A percentile compares a stretch with the other conserved stretches of the same genome.
phyloP scores from a whole-genome alignment of 2,888 invertebrate genomes.

The Limulus polyphemus region DNA sequence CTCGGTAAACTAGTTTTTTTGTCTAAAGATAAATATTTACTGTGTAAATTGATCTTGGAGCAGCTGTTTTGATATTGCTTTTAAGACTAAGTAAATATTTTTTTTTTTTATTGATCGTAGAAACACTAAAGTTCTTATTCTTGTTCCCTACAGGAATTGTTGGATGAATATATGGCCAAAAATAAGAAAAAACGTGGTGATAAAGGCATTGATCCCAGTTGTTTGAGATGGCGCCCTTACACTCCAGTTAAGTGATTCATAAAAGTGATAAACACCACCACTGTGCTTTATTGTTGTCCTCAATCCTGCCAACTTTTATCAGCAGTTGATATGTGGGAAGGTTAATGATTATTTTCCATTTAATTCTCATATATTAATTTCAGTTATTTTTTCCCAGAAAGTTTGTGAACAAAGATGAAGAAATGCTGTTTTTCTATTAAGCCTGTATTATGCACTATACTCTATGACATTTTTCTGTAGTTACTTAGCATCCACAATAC shows the following conservation, averaged over 20 bases:
- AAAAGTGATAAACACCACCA: too few relatives aligned
- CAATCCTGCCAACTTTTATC: too few relatives aligned
- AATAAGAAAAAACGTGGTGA: slow-evolving; percentile 58
- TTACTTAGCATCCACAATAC: too few relatives aligned
- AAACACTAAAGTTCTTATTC: slow-evolving; percentile 8
- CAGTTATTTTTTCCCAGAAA: too few relatives aligned
- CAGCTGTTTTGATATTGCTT: background rate
- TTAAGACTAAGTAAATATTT: background rate
- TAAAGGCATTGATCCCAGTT: slow-evolving; percentile 73
- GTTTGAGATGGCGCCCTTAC: slow-evolving; percentile 77
- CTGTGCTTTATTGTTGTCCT: too few relatives aligned
- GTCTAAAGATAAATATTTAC: background rate
- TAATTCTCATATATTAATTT: too few relatives aligned
- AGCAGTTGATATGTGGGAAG: too few relatives aligned
- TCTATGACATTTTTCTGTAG: too few relatives aligned
- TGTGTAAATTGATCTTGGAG: background rate
- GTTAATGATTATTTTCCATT: too few relatives aligned
- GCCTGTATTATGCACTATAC: too few relatives aligned
- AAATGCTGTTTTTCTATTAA: too few relatives aligned
- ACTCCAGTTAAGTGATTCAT: background rate
- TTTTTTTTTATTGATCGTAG: slow-evolving; percentile 1
- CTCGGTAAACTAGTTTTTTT: background rate
- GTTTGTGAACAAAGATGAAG: too few relatives aligned
- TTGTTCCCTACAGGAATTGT: slow-evolving; percentile 56
- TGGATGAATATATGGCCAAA: slow-evolving; percentile 81